A percentile compares a stretch with the other conserved stretches of the same genome.
Conservation (phyloP, 2,113 vertebrate species). For the Eptatretus burgeri region DNA sequence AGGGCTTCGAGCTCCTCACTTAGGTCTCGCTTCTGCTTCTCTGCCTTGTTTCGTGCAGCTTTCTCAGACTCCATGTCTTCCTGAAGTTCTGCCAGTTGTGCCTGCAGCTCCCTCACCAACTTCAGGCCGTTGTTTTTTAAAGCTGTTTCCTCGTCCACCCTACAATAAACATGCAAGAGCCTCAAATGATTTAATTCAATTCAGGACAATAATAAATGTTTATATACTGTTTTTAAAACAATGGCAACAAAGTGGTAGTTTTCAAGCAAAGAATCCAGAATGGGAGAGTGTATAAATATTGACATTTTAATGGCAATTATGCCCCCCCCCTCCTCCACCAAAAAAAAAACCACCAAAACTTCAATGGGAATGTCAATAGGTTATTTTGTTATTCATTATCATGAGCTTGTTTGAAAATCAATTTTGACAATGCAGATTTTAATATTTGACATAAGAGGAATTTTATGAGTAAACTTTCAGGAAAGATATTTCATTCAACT, state of each 20-base stretch:
- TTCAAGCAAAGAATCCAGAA: no score
- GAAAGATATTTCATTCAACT: background rate
- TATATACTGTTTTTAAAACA: no score
- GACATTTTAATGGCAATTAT: no score
- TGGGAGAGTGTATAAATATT: background rate
- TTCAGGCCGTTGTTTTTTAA: slow-evolving; percentile 32
- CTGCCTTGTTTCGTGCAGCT: slow-evolving; percentile 33
- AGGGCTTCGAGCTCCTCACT: slow-evolving; percentile 55
- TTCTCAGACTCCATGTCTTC: slow-evolving; percentile 54
- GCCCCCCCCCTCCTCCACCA: no score
- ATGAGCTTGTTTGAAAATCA: no score
- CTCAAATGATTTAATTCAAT: no score
- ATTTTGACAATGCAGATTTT: no score
- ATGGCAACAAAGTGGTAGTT: no score
- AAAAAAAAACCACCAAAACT: no score
- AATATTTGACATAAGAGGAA: background rate
- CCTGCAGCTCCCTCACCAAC: slow-evolving; percentile 33
- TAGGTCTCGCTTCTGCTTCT: slow-evolving; percentile 51
- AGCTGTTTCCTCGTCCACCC: slow-evolving; percentile 36
- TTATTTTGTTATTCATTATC: no score
- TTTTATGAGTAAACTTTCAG: background rate
- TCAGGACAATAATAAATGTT: no score
- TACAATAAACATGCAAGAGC: slow-evolving; percentile 11
- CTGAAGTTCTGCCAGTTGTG: slow-evolving; percentile 42
- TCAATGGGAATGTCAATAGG: no score